These are phyloP conservation scores for Hipparchia sbordonii DNA, from an alignment of 2,888 invertebrate species.

Conservation along the genomic window DNA sequence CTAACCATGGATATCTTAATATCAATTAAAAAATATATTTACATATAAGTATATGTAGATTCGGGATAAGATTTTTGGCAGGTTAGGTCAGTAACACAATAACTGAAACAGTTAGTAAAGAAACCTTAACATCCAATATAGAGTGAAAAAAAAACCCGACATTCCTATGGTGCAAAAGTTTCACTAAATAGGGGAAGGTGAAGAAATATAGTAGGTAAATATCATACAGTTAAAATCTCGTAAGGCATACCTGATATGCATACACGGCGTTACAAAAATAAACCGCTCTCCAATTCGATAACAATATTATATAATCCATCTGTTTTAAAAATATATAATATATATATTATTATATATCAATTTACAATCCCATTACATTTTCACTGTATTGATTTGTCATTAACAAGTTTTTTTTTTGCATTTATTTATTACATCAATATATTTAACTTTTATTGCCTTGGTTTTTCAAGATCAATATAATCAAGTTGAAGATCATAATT, in stretches of 20 bases:
- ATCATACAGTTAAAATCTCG: constrained; percentile 48
- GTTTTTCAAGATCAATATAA: too few relatives aligned
- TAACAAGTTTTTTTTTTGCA: neutral
- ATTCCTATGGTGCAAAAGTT: constrained; percentile 39
- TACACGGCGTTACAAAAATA: constrained; percentile 78
- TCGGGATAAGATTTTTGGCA: too few relatives aligned
- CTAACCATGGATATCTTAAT: too few relatives aligned
- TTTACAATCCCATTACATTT: constrained; percentile 17
- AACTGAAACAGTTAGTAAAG: too few relatives aligned
- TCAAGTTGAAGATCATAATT: too few relatives aligned
- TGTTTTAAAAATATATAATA: constrained; percentile 28
- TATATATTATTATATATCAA: neutral
- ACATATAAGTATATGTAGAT: too few relatives aligned
- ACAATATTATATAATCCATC: constrained; percentile 53
- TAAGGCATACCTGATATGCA: constrained; percentile 80
- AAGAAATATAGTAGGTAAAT: constrained; percentile 46
- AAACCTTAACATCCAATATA: too few relatives aligned
- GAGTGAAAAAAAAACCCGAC: constrained; percentile 9
- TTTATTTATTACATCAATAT: neutral
- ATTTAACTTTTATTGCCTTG: too few relatives aligned
- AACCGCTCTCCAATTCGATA: constrained; percentile 68
- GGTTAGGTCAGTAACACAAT: too few relatives aligned
- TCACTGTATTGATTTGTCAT: constrained; percentile 33
- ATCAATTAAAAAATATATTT: too few relatives aligned
- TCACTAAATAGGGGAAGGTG: constrained; percentile 43